Percentiles rank a stretch among this genome's conserved stretches.
These are phyloP conservation scores for Drosophila pegasa DNA, from an alignment of 2,888 invertebrate species.

Conservation along the genomic window DNA sequence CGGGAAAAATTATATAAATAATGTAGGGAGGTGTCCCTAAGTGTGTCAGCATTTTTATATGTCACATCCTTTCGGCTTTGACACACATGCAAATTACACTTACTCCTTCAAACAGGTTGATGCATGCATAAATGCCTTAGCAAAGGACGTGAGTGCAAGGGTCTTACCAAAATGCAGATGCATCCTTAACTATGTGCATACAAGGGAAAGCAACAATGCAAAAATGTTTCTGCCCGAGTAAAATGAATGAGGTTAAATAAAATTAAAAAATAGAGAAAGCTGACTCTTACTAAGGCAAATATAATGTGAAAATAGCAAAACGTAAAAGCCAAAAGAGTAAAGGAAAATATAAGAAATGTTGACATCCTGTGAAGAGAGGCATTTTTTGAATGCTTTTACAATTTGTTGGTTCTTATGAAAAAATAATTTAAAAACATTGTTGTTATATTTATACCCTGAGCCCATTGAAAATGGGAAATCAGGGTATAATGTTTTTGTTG, in stretches of 20 bases:
- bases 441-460: too few species aligned
- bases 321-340: neutral
- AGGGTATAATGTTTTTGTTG: too few species aligned
- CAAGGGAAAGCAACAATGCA: constrained; percentile 3
- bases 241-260: constrained; percentile 17
- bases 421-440: too few species aligned
- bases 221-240: neutral
- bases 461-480: too few species aligned
- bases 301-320: neutral
- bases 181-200: constrained; percentile 43
- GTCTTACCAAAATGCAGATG: constrained; percentile 34
- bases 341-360: neutral
- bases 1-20: constrained; percentile 32
- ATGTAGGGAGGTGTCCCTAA: constrained; percentile 42
- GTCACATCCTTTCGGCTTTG: constrained; percentile 55
- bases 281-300: too few species aligned
- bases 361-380: neutral
- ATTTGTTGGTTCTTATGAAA: neutral
- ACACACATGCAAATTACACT: constrained; percentile 63
- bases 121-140: constrained; percentile 37
- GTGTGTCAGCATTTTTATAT: constrained; percentile 49
- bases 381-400: neutral
- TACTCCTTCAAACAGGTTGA: constrained; percentile 35
- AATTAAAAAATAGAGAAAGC: too few species aligned
- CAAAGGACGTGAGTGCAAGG: constrained; percentile 35